A percentile compares a stretch with the other conserved stretches of the same genome.
These are phyloP conservation scores for Xyliphius kryptos DNA, from an alignment of 2,113 vertebrate genomes.

Conservation along the genomic window DNA sequence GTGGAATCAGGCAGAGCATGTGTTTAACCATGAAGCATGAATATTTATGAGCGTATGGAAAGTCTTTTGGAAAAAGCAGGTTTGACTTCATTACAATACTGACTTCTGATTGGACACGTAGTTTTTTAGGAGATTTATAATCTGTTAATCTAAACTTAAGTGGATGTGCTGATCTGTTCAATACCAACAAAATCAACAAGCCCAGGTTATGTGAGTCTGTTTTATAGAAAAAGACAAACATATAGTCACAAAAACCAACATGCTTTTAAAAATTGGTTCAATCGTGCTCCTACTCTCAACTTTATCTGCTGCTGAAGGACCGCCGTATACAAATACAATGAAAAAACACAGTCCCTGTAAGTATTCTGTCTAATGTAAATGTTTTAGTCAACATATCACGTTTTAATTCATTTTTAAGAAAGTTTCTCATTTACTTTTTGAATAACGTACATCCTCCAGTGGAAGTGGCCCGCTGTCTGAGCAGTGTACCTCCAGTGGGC, in stretches of 20 bases:
- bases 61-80: constrained; percentile 32
- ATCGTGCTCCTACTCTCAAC: constrained; percentile 48
- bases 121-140: constrained; percentile 34
- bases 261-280: constrained; percentile 46
- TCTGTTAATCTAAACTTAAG: constrained; percentile 25
- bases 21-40: constrained; percentile 14
- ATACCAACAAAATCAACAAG: constrained; percentile 8
- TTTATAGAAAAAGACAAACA: not conserved
- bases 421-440: too few relatives aligned
- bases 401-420: not conserved
- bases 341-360: constrained; percentile 67
- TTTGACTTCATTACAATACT: constrained; percentile 4
- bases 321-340: constrained; percentile 48
- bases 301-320: constrained; percentile 44
- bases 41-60: constrained; percentile 46
- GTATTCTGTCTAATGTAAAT: constrained; percentile 26
- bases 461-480: constrained; percentile 85
- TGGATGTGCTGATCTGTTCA: not conserved
- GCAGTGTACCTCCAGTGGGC: constrained; percentile 79
- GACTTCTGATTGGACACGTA: constrained; percentile 50
- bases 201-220: not conserved
- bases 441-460: constrained; percentile 62
- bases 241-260: constrained; percentile 30
- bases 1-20: not conserved
- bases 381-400: too few relatives aligned